Percentiles rank a stretch among this genome's conserved stretches.
Conservation (phyloP, 35 echinoderm and acorn worm species). For the Lytechinus pictus region DNA sequence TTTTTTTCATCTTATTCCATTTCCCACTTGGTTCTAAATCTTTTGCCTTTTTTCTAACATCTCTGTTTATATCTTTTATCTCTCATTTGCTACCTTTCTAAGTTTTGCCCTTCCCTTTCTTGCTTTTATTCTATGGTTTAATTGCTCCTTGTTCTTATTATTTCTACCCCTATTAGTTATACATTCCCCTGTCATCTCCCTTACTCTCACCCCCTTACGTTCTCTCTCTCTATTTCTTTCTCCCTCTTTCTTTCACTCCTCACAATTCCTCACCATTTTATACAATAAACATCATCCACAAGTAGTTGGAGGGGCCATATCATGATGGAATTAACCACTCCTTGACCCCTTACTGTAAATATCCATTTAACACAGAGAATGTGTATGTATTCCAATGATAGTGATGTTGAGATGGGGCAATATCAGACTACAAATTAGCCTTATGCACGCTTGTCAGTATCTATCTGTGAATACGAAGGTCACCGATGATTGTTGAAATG, state of each 20-base stretch:
- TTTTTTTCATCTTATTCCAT: no score
- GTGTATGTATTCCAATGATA: neutral
- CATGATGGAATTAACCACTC: neutral
- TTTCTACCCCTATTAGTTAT: neutral
- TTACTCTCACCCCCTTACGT: neutral
- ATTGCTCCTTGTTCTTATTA: neutral
- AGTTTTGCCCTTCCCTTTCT: no score
- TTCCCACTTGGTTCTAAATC: neutral
- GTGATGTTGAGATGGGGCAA: neutral
- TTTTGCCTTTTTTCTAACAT: neutral
- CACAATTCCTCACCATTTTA: neutral
- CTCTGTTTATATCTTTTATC: neutral
- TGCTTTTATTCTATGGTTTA: neutral
- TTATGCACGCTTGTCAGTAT: neutral
- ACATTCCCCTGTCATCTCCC: neutral
- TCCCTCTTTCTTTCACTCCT: no score
- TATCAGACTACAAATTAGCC: neutral
- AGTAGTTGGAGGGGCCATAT: neutral
- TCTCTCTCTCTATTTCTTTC: no score
- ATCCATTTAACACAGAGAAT: neutral
- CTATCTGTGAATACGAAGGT: neutral
- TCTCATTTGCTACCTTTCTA: neutral
- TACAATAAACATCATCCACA: neutral
- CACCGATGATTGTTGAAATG: neutral
- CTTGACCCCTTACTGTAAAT: neutral